Evolutionary conservation across 1,140 invertebrate species (phyloP).

Genomic region (Apis dorsata): DNA sequence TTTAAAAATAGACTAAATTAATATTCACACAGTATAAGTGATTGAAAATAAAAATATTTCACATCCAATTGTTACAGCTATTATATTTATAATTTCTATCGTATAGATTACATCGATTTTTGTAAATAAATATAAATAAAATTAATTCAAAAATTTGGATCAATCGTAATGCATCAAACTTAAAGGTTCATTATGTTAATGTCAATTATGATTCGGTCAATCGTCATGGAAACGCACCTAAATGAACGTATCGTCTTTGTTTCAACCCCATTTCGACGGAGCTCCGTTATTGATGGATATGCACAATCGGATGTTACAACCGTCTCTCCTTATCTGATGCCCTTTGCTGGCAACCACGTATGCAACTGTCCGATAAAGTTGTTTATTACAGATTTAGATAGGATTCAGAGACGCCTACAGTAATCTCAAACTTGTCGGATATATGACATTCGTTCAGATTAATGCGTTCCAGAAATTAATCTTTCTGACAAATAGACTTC

Average conservation of each 20-base stretch:
- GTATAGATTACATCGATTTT: no score
- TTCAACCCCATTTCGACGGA: neutral
- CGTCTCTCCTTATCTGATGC: slow-evolving; percentile 6
- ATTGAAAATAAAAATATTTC: no score
- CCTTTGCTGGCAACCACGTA: slow-evolving; percentile 9
- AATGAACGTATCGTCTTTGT: neutral
- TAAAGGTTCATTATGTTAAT: no score
- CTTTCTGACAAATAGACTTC: neutral
- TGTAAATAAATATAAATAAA: no score
- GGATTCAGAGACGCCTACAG: neutral
- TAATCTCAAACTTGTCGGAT: neutral
- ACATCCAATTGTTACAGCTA: no score
- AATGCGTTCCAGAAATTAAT: neutral
- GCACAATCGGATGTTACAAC: slow-evolving; percentile 8
- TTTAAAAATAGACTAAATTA: no score
- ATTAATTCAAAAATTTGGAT: no score
- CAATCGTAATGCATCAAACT: no score
- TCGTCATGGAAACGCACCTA: neutral
- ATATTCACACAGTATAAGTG: no score
- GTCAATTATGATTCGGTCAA: neutral
- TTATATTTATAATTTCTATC: no score
- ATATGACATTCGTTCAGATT: neutral
- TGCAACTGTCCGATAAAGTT: slow-evolving; percentile 19
- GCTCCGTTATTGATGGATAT: neutral
- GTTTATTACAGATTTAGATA: slow-evolving; percentile 12